A percentile compares a stretch with the other conserved stretches of the same genome.
phyloP scores from a whole-genome alignment of 2,113 vertebrate species.

The Tragelaphus strepsiceros region DNA sequence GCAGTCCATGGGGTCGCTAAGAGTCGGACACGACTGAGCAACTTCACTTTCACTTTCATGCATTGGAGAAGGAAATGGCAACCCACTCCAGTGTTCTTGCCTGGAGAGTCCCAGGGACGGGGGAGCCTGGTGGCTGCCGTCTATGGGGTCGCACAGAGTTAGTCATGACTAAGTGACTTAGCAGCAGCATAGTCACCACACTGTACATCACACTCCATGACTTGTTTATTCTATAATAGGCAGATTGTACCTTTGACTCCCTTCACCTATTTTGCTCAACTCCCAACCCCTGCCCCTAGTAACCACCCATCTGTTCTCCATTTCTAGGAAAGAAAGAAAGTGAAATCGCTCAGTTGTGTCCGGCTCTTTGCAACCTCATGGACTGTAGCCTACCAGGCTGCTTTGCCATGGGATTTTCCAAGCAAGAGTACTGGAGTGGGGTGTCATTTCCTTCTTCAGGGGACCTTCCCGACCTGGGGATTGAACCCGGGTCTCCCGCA shows the following conservation, averaged over 20 bases:
- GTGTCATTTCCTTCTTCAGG: neutral
- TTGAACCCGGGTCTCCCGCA: fast-evolving
- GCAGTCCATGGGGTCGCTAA: no score
- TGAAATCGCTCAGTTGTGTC: neutral
- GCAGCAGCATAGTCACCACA: neutral
- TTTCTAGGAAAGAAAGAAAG: neutral
- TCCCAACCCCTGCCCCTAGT: neutral
- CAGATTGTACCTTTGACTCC: neutral
- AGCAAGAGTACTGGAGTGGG: neutral
- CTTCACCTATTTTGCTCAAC: neutral
- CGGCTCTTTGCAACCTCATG: fast-evolving
- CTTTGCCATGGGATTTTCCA: neutral
- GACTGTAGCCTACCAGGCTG: neutral
- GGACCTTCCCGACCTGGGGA: neutral
- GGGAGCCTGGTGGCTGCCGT: no score
- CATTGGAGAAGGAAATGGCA: no score
- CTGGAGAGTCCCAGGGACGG: no score
- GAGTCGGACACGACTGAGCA: no score
- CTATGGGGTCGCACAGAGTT: no score
- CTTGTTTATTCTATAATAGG: neutral
- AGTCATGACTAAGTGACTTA: no score
- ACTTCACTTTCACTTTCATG: no score
- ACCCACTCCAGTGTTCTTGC: no score
- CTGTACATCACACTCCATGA: neutral
- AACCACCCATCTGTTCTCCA: neutral